Evolutionary conservation across 2,888 invertebrate species (phyloP), one percentile per base, ranked within the genome.

Genomic region (Patella depressa): DNA sequence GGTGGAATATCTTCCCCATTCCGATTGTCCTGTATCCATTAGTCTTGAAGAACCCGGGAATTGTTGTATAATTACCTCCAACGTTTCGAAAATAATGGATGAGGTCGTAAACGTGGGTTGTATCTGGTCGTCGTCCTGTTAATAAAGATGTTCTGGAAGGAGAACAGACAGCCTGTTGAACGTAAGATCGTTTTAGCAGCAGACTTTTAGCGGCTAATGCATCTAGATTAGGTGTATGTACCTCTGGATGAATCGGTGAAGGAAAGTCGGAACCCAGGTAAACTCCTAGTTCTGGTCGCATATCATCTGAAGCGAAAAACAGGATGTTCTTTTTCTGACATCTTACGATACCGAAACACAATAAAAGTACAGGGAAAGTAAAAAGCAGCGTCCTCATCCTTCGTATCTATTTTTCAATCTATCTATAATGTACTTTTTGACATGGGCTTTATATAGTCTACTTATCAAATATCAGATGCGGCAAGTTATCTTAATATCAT

Each of bases 11-110:
- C 53, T 80, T 82, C 3, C 85, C 85, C 29, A 81, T 77, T 12
- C 85, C 83, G 34, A 78, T 70, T 2, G 79, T 70, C 5, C 59
- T 57, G 53, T 81, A 81, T 3, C 83, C 84, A 34, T 84, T 77
- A 15, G 79, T 57, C 72, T 83, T 83, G 81, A 84, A 84, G 72
- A 79, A 83, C 73, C 83, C 74, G 3, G 84, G 84, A 34, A 83
- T 78, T 3, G 83, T 84, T 2, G 82, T 83, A 57, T 83, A 84
- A 74, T 84, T 83, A 7, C 83, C 83, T 0, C 80, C 80, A 3
- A 78, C 78, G 0, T 78, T 53, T 17, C 84, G 71, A 29, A 79
- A 84, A 78, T 83, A 83, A 1, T 72, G 54, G 1, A 75, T 3
- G 7, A 83, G 77, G 71, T 85, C 82, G 19, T 80, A 84, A 45